A percentile compares a stretch with the other conserved stretches of the same genome.
Conservation (phyloP, 1,140 invertebrate species). For the Drosophila mayri region DNA sequence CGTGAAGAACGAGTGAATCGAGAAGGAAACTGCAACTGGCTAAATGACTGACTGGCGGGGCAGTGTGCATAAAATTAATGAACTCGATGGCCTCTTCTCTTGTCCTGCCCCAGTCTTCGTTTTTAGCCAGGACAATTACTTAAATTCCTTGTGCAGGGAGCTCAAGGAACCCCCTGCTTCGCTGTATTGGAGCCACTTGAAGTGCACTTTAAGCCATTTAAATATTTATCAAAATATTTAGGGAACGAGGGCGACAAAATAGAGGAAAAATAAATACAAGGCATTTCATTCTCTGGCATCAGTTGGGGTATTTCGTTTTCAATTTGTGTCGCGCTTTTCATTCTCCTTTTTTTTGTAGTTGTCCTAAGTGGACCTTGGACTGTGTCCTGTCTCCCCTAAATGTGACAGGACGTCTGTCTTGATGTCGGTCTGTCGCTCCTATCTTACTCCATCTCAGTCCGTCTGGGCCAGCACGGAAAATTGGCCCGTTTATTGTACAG, state of each 20-base stretch:
- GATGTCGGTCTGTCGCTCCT: slow-evolving; percentile 20
- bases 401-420: slow-evolving; percentile 63
- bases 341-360: slow-evolving; percentile 39
- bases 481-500: slow-evolving; percentile 46
- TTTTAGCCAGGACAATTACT: slow-evolving; percentile 41
- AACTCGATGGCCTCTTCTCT: slow-evolving; percentile 38
- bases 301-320: slow-evolving; percentile 70
- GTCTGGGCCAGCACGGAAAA: slow-evolving; percentile 39
- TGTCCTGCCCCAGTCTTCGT: neutral
- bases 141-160: slow-evolving; percentile 20
- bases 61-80: slow-evolving; percentile 66
- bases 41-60: slow-evolving; percentile 35
- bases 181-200: slow-evolving; percentile 5
- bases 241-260: slow-evolving; percentile 17
- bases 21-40: slow-evolving; percentile 42
- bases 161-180: neutral
- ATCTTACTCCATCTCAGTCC: slow-evolving; percentile 34
- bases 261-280: slow-evolving; percentile 23
- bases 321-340: slow-evolving; percentile 67
- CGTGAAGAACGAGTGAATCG: slow-evolving; percentile 9
- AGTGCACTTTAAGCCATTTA: slow-evolving; percentile 64
- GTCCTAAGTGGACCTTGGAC: slow-evolving; percentile 55
- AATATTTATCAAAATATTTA: slow-evolving; percentile 69
- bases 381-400: slow-evolving; percentile 43
- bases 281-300: slow-evolving; percentile 47